Base-by-base conservation (phyloP, 1,140 invertebrate genomes). In the Zaprionus tsacasi region DNA sequence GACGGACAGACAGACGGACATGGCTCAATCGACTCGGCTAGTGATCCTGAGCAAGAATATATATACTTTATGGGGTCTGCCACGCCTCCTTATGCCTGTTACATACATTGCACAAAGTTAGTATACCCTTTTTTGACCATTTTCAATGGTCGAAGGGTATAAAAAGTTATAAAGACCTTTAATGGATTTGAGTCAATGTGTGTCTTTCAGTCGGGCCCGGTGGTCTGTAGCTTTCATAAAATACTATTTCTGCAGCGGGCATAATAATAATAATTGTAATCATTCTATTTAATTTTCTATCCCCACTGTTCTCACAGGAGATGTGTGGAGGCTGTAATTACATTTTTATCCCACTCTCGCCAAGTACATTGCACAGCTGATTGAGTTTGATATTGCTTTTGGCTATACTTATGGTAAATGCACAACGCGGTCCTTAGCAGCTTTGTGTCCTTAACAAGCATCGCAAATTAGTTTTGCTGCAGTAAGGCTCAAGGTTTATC, bases 331-430 rank as follows among this genome's bases (percentile, higher is more conserved):
- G 6, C 40, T 43, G 40, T 72, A 72, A 72, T 72, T 72, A 66
- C 61, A 66, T 72, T 66, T 71, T 61, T 50, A 33, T 43, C 60
- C 35, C 12, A 25, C 25, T 33, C 12, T 38, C 11, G 12, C 10
- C n/a, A 36, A 25, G 17, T 38, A 54, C 35, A 48, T 17, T 80
- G 54, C 79, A 88, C 74, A 68, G 77, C 27, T 88, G 83, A 87
- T 88, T 87, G 80, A 74, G 78, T 88, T 87, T 88, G 65, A 59
- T 73, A 83, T 83, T 78, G 70, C 80, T 72, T 35, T 80, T 56
- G 68, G 65, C 70, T 76, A 72, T 59, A 65, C 56, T 70, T 35
- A n/a, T n/a, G n/a, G n/a, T n/a, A 58, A 55, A 50, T 55, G 35
- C 15, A 45, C 45, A 50, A 25, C 38, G n/a, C 52, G n/a, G 33